Conservation (phyloP, 1,140 invertebrate species). For the Ips nitidus region DNA sequence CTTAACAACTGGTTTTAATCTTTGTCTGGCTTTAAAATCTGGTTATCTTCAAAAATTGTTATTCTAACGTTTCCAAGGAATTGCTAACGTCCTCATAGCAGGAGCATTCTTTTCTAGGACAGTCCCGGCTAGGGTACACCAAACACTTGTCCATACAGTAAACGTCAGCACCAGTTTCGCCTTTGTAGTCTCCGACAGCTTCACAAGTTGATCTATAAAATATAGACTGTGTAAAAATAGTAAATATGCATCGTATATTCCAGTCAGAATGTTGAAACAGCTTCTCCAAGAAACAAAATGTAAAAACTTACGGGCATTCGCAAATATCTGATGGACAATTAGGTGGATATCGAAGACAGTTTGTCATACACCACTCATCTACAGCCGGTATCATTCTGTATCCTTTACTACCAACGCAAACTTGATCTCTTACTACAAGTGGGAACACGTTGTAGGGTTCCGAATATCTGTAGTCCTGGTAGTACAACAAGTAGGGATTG, state of each 20-base stretch:
- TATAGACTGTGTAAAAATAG: no score
- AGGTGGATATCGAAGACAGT: conserved; percentile 81
- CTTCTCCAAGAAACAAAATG: neutral
- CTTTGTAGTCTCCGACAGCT: conserved; percentile 73
- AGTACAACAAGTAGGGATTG: conserved; percentile 76
- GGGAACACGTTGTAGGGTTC: conserved; percentile 63
- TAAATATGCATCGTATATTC: neutral
- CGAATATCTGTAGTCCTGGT: conserved; percentile 61
- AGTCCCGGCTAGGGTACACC: conserved; percentile 66
- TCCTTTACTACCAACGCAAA: conserved; percentile 65
- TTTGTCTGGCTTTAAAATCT: no score
- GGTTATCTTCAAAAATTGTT: no score
- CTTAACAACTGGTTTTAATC: no score
- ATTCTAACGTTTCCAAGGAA: conserved; percentile 12
- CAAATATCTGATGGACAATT: conserved; percentile 77
- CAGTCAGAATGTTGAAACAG: neutral
- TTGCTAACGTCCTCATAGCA: conserved; percentile 59
- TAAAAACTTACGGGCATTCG: conserved; percentile 67
- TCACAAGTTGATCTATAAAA: conserved; percentile 72
- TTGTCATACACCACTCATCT: conserved; percentile 77
- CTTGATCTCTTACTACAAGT: conserved; percentile 74
- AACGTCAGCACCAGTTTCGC: conserved; percentile 71
- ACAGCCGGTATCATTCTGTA: conserved; percentile 72
- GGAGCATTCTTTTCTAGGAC: conserved; percentile 69
- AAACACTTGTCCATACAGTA: conserved; percentile 83